These are phyloP conservation scores for Polyommatus iphigenia DNA, from an alignment of 2,888 invertebrate species.

Conservation along the genomic window DNA sequence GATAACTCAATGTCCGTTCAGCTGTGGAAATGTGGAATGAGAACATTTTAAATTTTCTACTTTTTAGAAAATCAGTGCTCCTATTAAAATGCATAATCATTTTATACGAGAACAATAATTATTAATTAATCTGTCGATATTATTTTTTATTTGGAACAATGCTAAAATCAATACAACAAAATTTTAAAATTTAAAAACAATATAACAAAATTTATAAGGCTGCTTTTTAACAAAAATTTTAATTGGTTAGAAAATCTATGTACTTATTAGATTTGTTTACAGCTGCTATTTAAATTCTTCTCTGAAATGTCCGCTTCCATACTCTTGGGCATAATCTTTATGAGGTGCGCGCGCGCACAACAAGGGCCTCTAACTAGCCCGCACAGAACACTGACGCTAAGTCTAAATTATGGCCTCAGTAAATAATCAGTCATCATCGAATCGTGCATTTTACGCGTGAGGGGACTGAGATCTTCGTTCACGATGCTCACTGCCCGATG, in stretches of 20 bases:
- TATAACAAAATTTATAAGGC: no score
- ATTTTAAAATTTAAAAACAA: no score
- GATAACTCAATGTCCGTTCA: constrained; percentile 68
- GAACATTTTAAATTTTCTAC: constrained; percentile 39
- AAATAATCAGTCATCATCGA: constrained; percentile 67
- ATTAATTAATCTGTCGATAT: no score
- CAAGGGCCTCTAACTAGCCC: constrained; percentile 76
- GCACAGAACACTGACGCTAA: constrained; percentile 66
- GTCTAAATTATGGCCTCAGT: constrained; percentile 66
- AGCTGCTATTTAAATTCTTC: background rate
- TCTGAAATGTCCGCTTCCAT: constrained; percentile 48
- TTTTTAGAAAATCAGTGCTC: background rate
- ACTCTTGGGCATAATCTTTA: constrained; percentile 50
- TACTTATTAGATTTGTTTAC: no score
- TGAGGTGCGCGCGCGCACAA: constrained; percentile 67
- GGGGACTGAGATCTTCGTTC: constrained; percentile 42
- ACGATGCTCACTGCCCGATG: constrained; percentile 18
- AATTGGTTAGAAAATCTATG: no score
- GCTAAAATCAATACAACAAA: no score
- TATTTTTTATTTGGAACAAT: no score
- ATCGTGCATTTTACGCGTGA: constrained; percentile 48
- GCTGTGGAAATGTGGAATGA: constrained; percentile 48
- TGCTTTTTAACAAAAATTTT: no score
- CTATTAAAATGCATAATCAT: background rate
- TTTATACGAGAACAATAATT: no score